Percentiles rank a stretch among this genome's conserved stretches.
These are phyloP conservation scores for Chrysogorgia sp. DNA, from an alignment of 92 coral and sea anemone species.

Conservation along the genomic window DNA sequence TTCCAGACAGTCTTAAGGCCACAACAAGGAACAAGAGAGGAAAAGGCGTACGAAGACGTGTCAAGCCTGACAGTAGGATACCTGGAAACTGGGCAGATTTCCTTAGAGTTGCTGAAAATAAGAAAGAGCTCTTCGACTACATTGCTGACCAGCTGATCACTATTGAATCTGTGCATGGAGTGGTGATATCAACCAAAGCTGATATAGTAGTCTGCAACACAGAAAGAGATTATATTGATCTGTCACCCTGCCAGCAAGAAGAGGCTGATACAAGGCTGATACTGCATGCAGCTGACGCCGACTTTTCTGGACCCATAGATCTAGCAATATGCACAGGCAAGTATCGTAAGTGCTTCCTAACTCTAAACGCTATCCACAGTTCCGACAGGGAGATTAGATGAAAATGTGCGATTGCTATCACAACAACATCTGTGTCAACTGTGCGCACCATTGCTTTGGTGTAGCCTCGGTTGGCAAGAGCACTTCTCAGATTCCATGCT, in stretches of 20 bases:
- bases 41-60: slow-evolving; percentile 57
- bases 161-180: slow-evolving; percentile 32
- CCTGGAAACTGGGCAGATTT: slow-evolving; percentile 69
- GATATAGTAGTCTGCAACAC: slow-evolving; percentile 28
- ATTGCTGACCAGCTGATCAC: slow-evolving; percentile 44
- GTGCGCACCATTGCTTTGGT: slow-evolving; percentile 48
- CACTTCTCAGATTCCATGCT: slow-evolving; percentile 63
- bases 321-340: slow-evolving; percentile 2
- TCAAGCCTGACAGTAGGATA: slow-evolving; percentile 52
- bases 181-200: slow-evolving; percentile 49
- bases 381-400: background rate
- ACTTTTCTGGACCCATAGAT: slow-evolving; percentile 12
- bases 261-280: slow-evolving; percentile 7
- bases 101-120: slow-evolving; percentile 59
- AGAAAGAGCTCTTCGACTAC: slow-evolving; percentile 52
- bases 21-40: slow-evolving; percentile 36
- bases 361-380: background rate
- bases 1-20: slow-evolving; percentile 15
- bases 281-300: slow-evolving; percentile 22
- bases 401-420: background rate
- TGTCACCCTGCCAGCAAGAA: slow-evolving; percentile 54
- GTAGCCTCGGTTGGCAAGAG: slow-evolving; percentile 36
- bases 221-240: slow-evolving; percentile 40
- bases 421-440: slow-evolving; percentile 60
- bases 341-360: too few species aligned